phyloP scores from a whole-genome alignment of 2,888 invertebrate species.

The Plusia festucae region DNA sequence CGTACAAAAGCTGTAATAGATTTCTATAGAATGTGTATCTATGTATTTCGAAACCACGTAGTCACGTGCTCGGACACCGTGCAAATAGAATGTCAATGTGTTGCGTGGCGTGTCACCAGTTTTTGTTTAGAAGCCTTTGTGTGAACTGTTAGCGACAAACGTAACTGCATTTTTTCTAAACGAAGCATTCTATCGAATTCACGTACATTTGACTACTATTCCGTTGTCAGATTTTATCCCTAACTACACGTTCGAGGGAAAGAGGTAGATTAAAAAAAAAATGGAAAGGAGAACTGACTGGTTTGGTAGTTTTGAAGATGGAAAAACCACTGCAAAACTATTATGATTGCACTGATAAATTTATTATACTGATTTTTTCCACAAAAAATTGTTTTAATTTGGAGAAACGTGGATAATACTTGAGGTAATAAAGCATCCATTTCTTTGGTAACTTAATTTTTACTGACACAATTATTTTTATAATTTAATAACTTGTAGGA shows the following conservation, averaged over 20 bases:
- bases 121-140: constrained; percentile 11
- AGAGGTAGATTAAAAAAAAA: not conserved
- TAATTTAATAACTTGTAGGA: not conserved
- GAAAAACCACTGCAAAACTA: not conserved
- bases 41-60: not conserved
- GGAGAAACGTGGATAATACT: too few species aligned
- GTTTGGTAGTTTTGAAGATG: not conserved
- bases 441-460: too few species aligned
- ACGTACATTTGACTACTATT: not conserved
- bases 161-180: constrained; percentile 4
- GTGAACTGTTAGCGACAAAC: constrained; percentile 11
- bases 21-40: not conserved
- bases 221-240: not conserved
- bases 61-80: constrained; percentile 3
- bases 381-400: too few species aligned
- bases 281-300: not conserved
- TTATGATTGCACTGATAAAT: too few species aligned
- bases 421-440: too few species aligned
- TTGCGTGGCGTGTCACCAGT: constrained; percentile 15
- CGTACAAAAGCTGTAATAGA: too few species aligned
- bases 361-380: too few species aligned
- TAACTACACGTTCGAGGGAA: not conserved
- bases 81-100: constrained; percentile 19
- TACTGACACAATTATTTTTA: too few species aligned
- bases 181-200: constrained; percentile 9